These are phyloP conservation scores for Falco concolor DNA, from an alignment of 2,797 vertebrate species.

Conservation along the genomic window DNA sequence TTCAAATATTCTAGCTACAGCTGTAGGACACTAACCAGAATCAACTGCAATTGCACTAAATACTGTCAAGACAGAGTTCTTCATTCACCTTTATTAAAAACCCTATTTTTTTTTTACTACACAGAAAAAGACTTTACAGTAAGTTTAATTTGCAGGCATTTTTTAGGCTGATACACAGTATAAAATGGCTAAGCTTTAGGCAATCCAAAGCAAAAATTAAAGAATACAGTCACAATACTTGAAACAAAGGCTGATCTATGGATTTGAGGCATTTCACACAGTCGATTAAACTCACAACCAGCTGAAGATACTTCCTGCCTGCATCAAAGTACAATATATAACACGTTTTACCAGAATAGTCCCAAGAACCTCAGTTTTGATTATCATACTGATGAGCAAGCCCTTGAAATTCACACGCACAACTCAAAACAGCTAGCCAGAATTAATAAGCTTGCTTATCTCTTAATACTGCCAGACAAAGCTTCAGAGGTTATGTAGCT, in stretches of 20 bases:
- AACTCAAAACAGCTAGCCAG: background rate
- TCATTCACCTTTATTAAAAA: background rate
- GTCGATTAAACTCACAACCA: background rate
- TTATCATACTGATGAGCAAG: background rate
- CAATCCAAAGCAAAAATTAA: background rate
- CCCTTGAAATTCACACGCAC: background rate
- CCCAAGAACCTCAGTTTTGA: background rate
- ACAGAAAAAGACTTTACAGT: background rate
- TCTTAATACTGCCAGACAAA: background rate
- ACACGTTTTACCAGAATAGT: accelerated
- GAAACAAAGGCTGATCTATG: background rate
- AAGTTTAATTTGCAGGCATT: background rate
- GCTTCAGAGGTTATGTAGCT: background rate
- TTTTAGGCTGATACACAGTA: background rate
- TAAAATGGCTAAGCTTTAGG: background rate
- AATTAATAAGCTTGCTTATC: background rate
- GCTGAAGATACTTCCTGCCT: background rate
- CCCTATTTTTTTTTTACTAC: background rate
- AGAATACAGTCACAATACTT: background rate
- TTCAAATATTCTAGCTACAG: background rate
- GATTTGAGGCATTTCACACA: accelerated
- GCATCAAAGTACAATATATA: background rate
- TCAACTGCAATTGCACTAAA: background rate
- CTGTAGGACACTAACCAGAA: background rate
- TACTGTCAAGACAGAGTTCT: background rate